Base-by-base conservation (phyloP, 2,797 vertebrate species). In the Peromyscus attwateri region DNA sequence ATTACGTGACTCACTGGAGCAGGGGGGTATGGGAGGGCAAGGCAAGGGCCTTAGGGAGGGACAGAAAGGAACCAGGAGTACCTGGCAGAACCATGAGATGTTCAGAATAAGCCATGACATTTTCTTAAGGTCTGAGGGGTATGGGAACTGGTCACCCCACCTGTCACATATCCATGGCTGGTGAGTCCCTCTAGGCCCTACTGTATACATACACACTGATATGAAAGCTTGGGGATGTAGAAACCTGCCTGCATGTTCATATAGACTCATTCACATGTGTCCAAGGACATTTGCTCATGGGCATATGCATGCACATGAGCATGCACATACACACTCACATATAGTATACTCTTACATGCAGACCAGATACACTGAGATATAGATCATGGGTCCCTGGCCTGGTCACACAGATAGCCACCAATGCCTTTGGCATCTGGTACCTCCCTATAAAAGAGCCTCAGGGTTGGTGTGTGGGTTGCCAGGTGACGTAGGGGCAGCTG, bases 381-480 rank as follows among this genome's bases (percentile, higher is more conserved):
- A 13, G 0, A 0, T 29, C 0, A 0, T 0, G 66, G 8, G 66
- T 9, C 73, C 37, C 1, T 1, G 27, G 0, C 60, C 40, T 0
- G 5, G 27, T 25, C 37, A n/a, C 7, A 21, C 55, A 66, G 27
- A 9, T 46, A 68, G 76, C 49, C 2, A 8, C 37, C n/a, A 14
- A 2, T 27, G 31, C 25, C 25, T 52, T 23, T 13, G 60, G 17
- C 9, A 0, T 17, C 10, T 14, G 3, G 34, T 6, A 0, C 0
- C 9, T 43, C 16, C 10, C 4, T 5, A n/a, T 4, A 5, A 62
- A 31, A 62, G 3, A 13, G 34, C 52, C 16, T 19, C 55, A 1
- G 2, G 46, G 9, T 49, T 2, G 9, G 6, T 8, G 14, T 16
- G 21, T 37, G 11, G 60, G 62, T 25, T 25, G 49, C 34, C 29